Evolutionary conservation across 2,113 vertebrate species (phyloP), one percentile per base, ranked within the genome.

Genomic region (Upupa epops): DNA sequence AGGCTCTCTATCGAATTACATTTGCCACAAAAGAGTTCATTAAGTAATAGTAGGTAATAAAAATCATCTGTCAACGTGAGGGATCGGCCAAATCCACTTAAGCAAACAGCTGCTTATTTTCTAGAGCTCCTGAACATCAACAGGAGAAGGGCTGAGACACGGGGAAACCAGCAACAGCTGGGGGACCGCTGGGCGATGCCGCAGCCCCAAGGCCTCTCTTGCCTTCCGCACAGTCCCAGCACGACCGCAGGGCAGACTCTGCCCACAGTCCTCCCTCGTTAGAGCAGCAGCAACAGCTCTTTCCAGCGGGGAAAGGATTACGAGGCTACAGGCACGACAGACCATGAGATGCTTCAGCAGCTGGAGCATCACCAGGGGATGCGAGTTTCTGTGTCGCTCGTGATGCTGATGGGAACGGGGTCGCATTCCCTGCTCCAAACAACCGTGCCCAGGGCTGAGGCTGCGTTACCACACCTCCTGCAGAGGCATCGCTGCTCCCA

Each of bases 21-120:
- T 95, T 96, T 94, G 91, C 95, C 95, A 97, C 96, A 97, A 96
- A 96, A 94, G 96, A 96, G 96, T 97, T 97, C 96, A 97, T 97
- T 97, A 97, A 96, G 96, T 96, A 97, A 95, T 94, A 94, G 95
- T 85, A 96, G 58, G 52, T 85, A 96, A 97, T 97, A 96, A 96
- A 97, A 95, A 93, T 97, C 49, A 63, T 95, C 93, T 96, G 94
- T 97, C 96, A 96, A 69, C 69, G 89, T 94, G 95, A 96, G 92
- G 89, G 95, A 96, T 93, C 85, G 95, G 86, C 73, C 65, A 94
- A 96, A 96, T 96, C 83, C 93, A 96, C 85, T 96, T 96, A 96
- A 91, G 54, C 3, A 61, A 92, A 85, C 92, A 91, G 89, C 90
- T 95, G 91, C 82, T 96, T 95, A 92, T 96, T 96, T 96, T 92